Percentiles rank a stretch among this genome's conserved stretches.
Evolutionary conservation across 2,113 vertebrate genomes (phyloP).

Genomic region (Lepisosteus osseus): DNA sequence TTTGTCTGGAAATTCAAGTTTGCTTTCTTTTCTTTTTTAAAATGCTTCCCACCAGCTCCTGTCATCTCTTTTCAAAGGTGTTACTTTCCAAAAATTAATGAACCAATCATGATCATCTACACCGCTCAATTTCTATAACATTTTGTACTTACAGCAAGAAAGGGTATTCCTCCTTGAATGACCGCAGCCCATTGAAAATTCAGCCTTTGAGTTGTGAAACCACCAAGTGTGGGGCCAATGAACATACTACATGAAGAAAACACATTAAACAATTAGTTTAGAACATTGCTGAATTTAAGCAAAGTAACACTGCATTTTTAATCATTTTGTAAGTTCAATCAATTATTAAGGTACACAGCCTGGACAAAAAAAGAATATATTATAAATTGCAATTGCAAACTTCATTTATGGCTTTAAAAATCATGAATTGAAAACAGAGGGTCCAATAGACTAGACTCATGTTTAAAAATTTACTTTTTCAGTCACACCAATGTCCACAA

Average conservation of each 20-base stretch:
- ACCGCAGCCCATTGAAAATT: conserved; percentile 83
- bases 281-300: no score
- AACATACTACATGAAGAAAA: conserved; percentile 68
- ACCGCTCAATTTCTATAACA: not conserved
- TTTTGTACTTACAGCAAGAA: conserved; percentile 73
- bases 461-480: no score
- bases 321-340: no score
- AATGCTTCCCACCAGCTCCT: not conserved
- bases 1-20: not conserved
- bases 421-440: no score
- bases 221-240: conserved; percentile 79
- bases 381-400: no score
- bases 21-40: not conserved
- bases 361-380: no score
- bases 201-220: conserved; percentile 77
- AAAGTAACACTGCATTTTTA: no score
- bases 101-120: not conserved
- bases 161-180: conserved; percentile 71
- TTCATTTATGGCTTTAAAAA: no score
- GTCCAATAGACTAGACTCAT: no score
- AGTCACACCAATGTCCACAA: no score
- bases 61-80: not conserved
- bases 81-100: not conserved
- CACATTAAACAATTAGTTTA: no score
- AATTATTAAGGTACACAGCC: no score